A percentile compares a stretch with the other conserved stretches of the same genome.
phyloP scores from a whole-genome alignment of 1,140 invertebrate species.

The Drosophila kikkawai region DNA sequence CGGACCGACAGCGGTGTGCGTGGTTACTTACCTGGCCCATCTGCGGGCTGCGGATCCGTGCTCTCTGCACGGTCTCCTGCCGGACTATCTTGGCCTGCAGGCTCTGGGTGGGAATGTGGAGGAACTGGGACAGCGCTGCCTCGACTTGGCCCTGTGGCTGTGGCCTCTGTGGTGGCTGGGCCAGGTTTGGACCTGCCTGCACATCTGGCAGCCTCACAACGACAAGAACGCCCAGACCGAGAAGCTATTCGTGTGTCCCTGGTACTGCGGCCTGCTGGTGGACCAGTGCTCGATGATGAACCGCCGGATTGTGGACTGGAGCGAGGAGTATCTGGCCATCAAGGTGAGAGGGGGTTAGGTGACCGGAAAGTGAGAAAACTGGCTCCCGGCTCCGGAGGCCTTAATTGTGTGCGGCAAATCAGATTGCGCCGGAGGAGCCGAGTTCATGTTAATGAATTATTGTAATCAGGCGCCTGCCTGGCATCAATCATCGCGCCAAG shows the following conservation, averaged over 20 bases:
- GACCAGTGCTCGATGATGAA: slow-evolving; percentile 95
- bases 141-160: slow-evolving; percentile 89
- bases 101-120: slow-evolving; percentile 61
- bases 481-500: slow-evolving; percentile 65
- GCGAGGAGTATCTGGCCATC: slow-evolving; percentile 91
- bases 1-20: slow-evolving; percentile 89
- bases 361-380: neutral
- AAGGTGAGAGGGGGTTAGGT: slow-evolving; percentile 87
- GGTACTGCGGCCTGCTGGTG: slow-evolving; percentile 92
- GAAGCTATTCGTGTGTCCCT: slow-evolving; percentile 92
- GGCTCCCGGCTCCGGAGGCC: neutral
- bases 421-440: slow-evolving; percentile 27
- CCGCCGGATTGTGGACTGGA: slow-evolving; percentile 90
- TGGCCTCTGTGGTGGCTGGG: slow-evolving; percentile 92
- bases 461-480: slow-evolving; percentile 66
- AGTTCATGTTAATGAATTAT: slow-evolving; percentile 70
- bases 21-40: slow-evolving; percentile 88
- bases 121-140: slow-evolving; percentile 67
- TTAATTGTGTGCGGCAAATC: slow-evolving; percentile 36
- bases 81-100: slow-evolving; percentile 88
- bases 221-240: slow-evolving; percentile 93
- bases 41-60: slow-evolving; percentile 88
- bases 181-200: slow-evolving; percentile 92
- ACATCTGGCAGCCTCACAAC: slow-evolving; percentile 92
- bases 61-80: slow-evolving; percentile 87